Evolutionary conservation across 1,140 invertebrate species (phyloP), one percentile per base, ranked within the genome.

Genomic region (Dinoponera quadriceps): DNA sequence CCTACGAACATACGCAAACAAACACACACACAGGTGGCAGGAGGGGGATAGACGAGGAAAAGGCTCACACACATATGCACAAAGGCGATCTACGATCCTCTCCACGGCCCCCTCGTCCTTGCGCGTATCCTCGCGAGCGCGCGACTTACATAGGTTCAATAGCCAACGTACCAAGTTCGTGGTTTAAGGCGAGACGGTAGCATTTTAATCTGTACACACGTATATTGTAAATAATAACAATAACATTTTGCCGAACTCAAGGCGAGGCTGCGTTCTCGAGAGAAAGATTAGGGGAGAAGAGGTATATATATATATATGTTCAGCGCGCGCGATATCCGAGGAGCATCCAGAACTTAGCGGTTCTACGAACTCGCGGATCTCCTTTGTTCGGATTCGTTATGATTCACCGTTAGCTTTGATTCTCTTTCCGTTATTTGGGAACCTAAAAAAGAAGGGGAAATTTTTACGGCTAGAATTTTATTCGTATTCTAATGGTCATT

Each of bases 171-270:
- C 68, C 38, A 44, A 60, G 69, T 69, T 69, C 11, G 49, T 80
- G 65, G 20, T 57, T 80, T 80, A 57, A 80, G 54, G 25, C 51
- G 44, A 80, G 25, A 33, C 22, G 48, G 33, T 78, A 78, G 51
- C 49, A 22, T 80, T 80, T 71, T 80, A 59, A 78, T 71, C 63
- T 78, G 75, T 78, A 78, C 33, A 69, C 65, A 80, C 33, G 33
- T 51, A 80, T 80, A 80, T 59, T 80, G 75, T 80, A 80, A 80
- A 80, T 80, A 80, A 71, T 71, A 78, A 68, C 38, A 44, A 44
- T 44, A 44, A 44, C 49, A 65, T 22, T 69, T 80, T 80, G 65
- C 33, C 69, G 51, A 69, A 71, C 51, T 80, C 16, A 29, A 69
- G 68, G 69, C 54, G 51, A 71, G 54, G 33, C 25, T 69, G 51